Evolutionary conservation across 2,113 vertebrate genomes (phyloP).

Genomic region (Apodemus sylvaticus): DNA sequence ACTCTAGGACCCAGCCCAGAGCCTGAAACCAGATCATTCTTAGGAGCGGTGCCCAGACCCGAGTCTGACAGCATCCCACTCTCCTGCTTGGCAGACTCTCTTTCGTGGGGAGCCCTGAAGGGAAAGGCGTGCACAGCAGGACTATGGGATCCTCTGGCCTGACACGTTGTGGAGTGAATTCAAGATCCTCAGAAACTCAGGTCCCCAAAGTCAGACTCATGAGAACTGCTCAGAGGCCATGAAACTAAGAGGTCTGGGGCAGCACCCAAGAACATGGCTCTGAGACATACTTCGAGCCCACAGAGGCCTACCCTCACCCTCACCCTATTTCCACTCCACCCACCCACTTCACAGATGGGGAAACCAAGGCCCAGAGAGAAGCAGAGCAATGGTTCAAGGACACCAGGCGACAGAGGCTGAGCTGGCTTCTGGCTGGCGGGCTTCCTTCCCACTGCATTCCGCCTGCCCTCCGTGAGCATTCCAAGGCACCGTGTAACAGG

Average conservation of each 20-base stretch:
- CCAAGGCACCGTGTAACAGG: conserved; percentile 65
- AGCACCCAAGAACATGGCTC: background rate
- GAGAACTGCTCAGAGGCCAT: background rate
- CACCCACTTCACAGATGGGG: background rate
- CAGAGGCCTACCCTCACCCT: background rate
- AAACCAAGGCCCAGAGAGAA: conserved; percentile 26
- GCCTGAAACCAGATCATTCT: conserved; percentile 1
- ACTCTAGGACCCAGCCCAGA: conserved; percentile 17
- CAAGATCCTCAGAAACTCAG: background rate
- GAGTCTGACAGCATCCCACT: background rate
- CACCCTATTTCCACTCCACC: background rate
- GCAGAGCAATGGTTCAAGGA: background rate
- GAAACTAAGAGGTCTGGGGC: background rate
- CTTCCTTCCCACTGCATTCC: conserved; percentile 42
- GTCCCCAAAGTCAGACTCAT: background rate
- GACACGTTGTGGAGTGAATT: background rate
- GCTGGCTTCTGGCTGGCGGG: background rate
- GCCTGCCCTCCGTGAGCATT: conserved; percentile 59
- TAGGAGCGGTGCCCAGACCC: background rate
- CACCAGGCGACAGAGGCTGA: conserved; percentile 18
- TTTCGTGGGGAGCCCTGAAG: background rate
- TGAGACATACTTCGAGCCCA: no score
- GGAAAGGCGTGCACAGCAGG: background rate
- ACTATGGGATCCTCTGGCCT: background rate
- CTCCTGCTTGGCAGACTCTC: background rate